phyloP scores from a whole-genome alignment of 2,113 vertebrate species.

The Furnarius figulus region DNA sequence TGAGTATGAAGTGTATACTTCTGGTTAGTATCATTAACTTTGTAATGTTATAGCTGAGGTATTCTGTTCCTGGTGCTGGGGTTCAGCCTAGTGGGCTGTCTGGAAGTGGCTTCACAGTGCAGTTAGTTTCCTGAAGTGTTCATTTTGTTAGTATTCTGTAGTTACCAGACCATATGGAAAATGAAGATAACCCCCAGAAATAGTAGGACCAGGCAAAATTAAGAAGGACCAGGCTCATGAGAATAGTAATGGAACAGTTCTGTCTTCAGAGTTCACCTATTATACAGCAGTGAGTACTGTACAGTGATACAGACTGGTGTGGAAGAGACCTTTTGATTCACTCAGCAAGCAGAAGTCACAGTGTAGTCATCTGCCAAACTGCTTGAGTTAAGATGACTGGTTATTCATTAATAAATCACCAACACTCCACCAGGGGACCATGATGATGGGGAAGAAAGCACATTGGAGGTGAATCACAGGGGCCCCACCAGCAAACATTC shows the following conservation, averaged over 20 bases:
- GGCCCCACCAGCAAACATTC: constrained; percentile 26
- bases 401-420: constrained; percentile 36
- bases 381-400: not conserved
- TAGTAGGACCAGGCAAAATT: not conserved
- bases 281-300: not conserved
- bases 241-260: not conserved
- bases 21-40: not conserved
- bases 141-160: not conserved
- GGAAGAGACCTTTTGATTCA: not conserved
- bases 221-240: not conserved
- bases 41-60: not conserved
- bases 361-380: not conserved
- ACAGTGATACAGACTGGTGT: not conserved
- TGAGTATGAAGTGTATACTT: not conserved
- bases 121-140: not conserved
- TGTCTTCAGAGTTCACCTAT: not conserved
- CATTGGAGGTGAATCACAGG: constrained; percentile 42
- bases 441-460: not conserved
- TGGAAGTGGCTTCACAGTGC: not conserved
- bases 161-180: not conserved
- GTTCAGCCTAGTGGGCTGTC: not conserved
- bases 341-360: not conserved
- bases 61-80: not conserved
- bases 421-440: not conserved
- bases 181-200: not conserved